A percentile compares a stretch with the other conserved stretches of the same genome.
Conservation (phyloP, 2,888 invertebrate species). For the Nemurella pictetii region DNA sequence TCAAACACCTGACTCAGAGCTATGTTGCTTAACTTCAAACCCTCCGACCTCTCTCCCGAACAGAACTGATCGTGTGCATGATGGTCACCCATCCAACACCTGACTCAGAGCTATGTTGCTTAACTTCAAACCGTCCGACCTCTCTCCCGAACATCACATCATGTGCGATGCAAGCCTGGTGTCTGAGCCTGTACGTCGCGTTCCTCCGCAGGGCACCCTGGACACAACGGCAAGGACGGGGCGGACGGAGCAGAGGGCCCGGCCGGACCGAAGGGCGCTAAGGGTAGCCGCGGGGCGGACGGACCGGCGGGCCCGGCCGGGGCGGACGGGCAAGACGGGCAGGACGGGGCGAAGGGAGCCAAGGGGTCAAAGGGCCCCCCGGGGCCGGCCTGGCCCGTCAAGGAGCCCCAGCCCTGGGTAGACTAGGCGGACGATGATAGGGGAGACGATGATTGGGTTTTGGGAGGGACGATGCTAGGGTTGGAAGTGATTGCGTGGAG, state of each 20-base stretch:
- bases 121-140: too few species aligned
- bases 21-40: too few species aligned
- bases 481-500: too few species aligned
- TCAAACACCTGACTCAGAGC: too few species aligned
- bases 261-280: not conserved
- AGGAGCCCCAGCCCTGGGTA: not conserved
- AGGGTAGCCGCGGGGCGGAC: slow-evolving; percentile 53
- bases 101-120: too few species aligned
- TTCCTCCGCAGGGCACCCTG: slow-evolving; percentile 5
- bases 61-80: too few species aligned
- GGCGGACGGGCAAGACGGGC: slow-evolving; percentile 41
- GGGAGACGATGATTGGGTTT: not conserved
- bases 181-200: too few species aligned
- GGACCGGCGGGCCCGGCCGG: slow-evolving; percentile 43
- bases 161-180: too few species aligned
- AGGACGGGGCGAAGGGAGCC: slow-evolving; percentile 11
- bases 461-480: not conserved
- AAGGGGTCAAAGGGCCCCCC: slow-evolving; percentile 15
- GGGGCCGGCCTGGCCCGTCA: not conserved
- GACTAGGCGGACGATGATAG: not conserved
- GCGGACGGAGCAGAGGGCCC: not conserved
- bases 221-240: slow-evolving; percentile 1
- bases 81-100: too few species aligned
- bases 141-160: too few species aligned
- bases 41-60: too few species aligned